Conservation (phyloP, 1,140 invertebrate genomes). For the Eumeta japonica region DNA sequence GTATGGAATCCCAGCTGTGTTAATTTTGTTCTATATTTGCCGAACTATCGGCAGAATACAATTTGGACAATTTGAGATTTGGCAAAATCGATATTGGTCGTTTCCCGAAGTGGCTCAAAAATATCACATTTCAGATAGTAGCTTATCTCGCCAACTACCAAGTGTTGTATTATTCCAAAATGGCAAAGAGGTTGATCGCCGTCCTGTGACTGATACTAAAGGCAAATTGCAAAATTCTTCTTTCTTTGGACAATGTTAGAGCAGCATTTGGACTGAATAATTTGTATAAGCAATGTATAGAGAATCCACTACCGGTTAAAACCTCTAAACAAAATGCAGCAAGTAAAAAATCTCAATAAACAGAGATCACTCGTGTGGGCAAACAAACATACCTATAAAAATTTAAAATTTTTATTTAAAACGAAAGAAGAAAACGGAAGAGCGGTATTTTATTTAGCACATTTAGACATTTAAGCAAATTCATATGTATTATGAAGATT, state of each 20-base stretch:
- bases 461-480: no score
- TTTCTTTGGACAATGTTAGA: slow-evolving; percentile 85
- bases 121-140: slow-evolving; percentile 83
- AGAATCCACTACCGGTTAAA: slow-evolving; percentile 45
- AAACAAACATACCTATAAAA: no score
- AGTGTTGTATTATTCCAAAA: slow-evolving; percentile 88
- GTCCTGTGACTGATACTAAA: slow-evolving; percentile 79
- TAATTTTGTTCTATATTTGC: slow-evolving; percentile 91
- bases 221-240: slow-evolving; percentile 77
- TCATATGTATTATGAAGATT: no score
- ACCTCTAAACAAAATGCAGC: no score
- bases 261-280: slow-evolving; percentile 88
- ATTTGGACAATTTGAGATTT: slow-evolving; percentile 87
- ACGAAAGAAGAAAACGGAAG: no score
- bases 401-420: no score
- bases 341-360: no score
- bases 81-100: slow-evolving; percentile 94
- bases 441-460: no score
- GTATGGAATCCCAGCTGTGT: slow-evolving; percentile 95
- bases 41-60: slow-evolving; percentile 79
- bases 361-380: no score
- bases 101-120: slow-evolving; percentile 85
- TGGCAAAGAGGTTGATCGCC: slow-evolving; percentile 79
- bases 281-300: slow-evolving; percentile 79
- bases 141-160: slow-evolving; percentile 91